Base-by-base conservation (phyloP, 1,140 invertebrate species). In the Hyles euphorbiae region DNA sequence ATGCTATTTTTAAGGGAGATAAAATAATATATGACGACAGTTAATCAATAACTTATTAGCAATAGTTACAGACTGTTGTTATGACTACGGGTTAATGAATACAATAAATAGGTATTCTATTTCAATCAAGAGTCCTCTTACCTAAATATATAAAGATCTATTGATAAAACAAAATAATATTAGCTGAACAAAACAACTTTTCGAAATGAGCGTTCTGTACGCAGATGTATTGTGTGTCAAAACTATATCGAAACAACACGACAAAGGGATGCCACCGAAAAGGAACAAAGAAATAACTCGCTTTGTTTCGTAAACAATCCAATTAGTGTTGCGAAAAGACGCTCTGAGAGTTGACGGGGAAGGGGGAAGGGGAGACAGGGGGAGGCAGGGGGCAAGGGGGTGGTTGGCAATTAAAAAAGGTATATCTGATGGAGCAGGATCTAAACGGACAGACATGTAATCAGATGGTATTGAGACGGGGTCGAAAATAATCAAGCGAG, bases 281-380 rank as follows among this genome's bases (percentile, higher is more conserved):
- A 33, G 32, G 5, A 10, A 54, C 53, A 54, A 54, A 54, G 53
- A 54, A 54, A 36, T 48, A 48, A 48, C 47, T 48, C n/a, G 34
- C 54, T 48, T 56, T 56, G 54, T 56, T 56, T 56, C 44, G 54
- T 56, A 56, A 56, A 56, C 54, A 56, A 56, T 56, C 44, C 45
- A 56, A 56, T 56, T 56, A 56, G 54, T 56, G 54, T 56, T 11
- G 54, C 54, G 54, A 46, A 54, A 54, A 54, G 53, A 54, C 40
- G n/a, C 36, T 8, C 36, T 40, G 36, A 5, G 36, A 44, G n/a
- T n/a, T 54, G n/a, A 9, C 11, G 34, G 34, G 5, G 53, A 40
- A 7, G 4, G 36, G 36, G 36, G 5, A 40, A 8, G 8, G 36
- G 36, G 36, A 8, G 2, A 3, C 5, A 40, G 36, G 36, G 36